A percentile compares a stretch with the other conserved stretches of the same genome.
These are phyloP conservation scores for Neoseiulus cucumeris DNA, from an alignment of 1,140 invertebrate genomes.

Conservation along the genomic window DNA sequence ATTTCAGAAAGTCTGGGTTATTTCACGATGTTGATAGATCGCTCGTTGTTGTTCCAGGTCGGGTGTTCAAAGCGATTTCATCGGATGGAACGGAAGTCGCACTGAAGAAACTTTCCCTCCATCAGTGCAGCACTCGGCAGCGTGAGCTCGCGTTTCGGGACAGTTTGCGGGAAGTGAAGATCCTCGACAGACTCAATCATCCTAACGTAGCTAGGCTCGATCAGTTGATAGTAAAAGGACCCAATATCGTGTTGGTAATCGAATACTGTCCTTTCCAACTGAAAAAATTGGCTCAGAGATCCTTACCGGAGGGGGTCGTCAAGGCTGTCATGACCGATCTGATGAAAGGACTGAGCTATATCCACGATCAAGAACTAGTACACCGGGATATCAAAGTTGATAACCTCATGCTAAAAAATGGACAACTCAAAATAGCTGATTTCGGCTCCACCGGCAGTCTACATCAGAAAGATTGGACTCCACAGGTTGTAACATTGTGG, in stretches of 20 bases:
- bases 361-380: not conserved
- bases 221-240: not conserved
- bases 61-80: not conserved
- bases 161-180: not conserved
- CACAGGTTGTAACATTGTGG: constrained; percentile 37
- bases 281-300: not conserved
- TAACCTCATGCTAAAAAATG: not conserved
- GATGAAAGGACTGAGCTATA: not conserved
- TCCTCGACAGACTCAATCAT: not conserved
- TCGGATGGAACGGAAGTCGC: not conserved
- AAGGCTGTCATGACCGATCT: not conserved
- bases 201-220: not conserved
- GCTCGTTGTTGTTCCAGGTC: not conserved
- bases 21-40: no score
- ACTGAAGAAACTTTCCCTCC: not conserved
- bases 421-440: not conserved
- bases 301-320: not conserved
- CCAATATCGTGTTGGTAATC: not conserved
- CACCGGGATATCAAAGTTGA: not conserved
- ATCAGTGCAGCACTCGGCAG: not conserved
- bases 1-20: no score
- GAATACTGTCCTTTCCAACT: not conserved
- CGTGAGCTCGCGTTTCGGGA: not conserved
- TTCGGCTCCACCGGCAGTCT: not conserved
- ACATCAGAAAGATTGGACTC: constrained; percentile 27